Base-by-base conservation (phyloP, 2,888 invertebrate genomes). In the Acleris emargana region DNA sequence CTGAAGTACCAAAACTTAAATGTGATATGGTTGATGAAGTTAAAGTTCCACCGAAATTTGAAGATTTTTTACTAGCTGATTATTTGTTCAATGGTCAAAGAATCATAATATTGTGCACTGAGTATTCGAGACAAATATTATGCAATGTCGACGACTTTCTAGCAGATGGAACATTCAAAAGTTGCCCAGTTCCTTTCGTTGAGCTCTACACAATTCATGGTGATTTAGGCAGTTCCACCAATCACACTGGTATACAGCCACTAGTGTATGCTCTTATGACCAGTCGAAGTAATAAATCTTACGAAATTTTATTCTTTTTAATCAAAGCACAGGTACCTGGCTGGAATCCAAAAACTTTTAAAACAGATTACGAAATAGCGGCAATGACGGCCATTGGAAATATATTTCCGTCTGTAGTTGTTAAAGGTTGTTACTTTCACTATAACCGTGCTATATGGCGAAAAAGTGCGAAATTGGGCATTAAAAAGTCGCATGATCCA, bases 301-400 rank as follows among this genome's bases (percentile, higher is more conserved):
- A 57, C 25, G n/a, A 20, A 38, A 57, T 43, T 43, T 20, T 57
- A 43, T 57, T 57, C 25, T 22, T 17, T 22, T 20, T 57, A 20
- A 57, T 57, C 42, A 57, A 57, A 57, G 18, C 22, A 18, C 57
- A 57, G 43, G 43, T 57, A 42, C 57, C 57, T 57, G 43, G 20
- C 18, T 57, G 18, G 18, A 57, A 57, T 57, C 57, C 47, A 57
- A 18, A 45, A 57, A 43, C 20, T 20, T 57, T 43, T 57, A 20
- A 22, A 45, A 42, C 45, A 22, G 57, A 57, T 25, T 57, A 43
- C 25, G 57, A 57, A 25, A 18, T 20, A 57, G 57, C 57, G 43
- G 45, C 42, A 18, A 45, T 57, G 57, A 43, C 18, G 18, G 57
- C 57, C 42, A 57, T 57, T 43, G 43, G 22, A 45, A 25, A 57